Percentiles rank a stretch among this genome's conserved stretches.
Conservation (phyloP, 2,888 invertebrate genomes). For the Cetonia aurata region DNA sequence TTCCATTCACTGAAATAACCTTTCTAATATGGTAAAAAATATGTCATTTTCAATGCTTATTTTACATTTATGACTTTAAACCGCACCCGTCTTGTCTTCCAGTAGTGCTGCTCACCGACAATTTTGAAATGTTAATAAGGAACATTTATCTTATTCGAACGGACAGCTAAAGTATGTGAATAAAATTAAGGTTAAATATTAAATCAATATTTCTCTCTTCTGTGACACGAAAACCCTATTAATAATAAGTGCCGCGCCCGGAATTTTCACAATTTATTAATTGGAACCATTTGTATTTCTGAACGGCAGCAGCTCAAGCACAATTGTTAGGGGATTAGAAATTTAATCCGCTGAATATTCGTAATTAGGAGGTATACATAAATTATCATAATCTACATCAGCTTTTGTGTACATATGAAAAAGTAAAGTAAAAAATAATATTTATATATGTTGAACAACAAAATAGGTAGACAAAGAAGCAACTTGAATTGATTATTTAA, state of each 20-base stretch:
- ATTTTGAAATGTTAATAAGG: conserved; percentile 24
- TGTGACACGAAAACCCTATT: conserved; percentile 35
- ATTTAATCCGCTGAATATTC: no score
- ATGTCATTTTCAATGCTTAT: background rate
- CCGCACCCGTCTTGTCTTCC: conserved; percentile 1
- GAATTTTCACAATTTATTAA: conserved; percentile 14
- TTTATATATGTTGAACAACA: background rate
- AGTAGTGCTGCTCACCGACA: background rate
- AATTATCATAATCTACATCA: no score
- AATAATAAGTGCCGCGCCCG: conserved; percentile 26
- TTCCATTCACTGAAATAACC: background rate
- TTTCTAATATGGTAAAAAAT: conserved; percentile 15
- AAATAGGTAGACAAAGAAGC: no score
- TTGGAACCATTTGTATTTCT: conserved; percentile 14
- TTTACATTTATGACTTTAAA: background rate
- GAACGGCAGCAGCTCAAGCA: background rate
- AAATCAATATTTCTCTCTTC: conserved; percentile 33
- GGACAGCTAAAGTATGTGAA: conserved; percentile 15
- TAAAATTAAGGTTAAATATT: conserved; percentile 38
- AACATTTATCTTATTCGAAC: conserved; percentile 24
- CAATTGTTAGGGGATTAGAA: no score
- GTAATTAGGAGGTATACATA: no score
- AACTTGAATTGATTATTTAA: no score
- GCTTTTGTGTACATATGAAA: background rate
- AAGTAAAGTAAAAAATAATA: no score